phyloP scores from a whole-genome alignment of 2,888 invertebrate species.

The Fabriciana adippe region DNA sequence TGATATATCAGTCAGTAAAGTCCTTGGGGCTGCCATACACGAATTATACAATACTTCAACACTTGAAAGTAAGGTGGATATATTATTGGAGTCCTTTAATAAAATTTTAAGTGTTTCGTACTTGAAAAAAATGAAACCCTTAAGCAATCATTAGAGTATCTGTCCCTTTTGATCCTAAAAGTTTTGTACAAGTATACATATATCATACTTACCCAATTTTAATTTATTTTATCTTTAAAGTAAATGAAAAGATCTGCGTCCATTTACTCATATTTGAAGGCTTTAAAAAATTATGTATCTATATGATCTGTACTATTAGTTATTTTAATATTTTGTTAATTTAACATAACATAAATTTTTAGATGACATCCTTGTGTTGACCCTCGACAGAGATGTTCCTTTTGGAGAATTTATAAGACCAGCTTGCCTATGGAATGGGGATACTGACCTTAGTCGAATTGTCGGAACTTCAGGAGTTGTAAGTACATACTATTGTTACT shows the following conservation, averaged over 20 bases:
- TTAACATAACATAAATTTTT: conserved; percentile 41
- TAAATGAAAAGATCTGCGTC: too few species aligned
- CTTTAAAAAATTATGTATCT: not conserved
- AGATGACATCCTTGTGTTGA: conserved; percentile 82
- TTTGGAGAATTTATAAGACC: conserved; percentile 79
- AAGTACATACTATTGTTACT: conserved; percentile 44
- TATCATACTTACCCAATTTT: too few species aligned
- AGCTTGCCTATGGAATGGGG: conserved; percentile 82
- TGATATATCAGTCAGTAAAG: conserved; percentile 67
- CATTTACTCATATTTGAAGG: too few species aligned
- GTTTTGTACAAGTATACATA: too few species aligned
- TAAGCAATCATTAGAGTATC: too few species aligned
- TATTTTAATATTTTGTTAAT: not conserved
- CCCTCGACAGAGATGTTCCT: conserved; percentile 70
- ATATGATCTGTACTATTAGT: too few species aligned
- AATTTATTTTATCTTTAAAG: too few species aligned
- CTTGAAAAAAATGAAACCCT: too few species aligned
- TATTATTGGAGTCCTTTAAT: not conserved
- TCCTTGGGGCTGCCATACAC: conserved; percentile 63
- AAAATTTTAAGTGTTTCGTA: too few species aligned
- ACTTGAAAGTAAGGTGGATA: conserved; percentile 60
- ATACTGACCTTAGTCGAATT: conserved; percentile 56
- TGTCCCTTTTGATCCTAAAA: too few species aligned
- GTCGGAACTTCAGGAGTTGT: conserved; percentile 72
- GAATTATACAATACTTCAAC: conserved; percentile 59